Conservation (phyloP, 2,113 vertebrate genomes). For the Myotis davidii region DNA sequence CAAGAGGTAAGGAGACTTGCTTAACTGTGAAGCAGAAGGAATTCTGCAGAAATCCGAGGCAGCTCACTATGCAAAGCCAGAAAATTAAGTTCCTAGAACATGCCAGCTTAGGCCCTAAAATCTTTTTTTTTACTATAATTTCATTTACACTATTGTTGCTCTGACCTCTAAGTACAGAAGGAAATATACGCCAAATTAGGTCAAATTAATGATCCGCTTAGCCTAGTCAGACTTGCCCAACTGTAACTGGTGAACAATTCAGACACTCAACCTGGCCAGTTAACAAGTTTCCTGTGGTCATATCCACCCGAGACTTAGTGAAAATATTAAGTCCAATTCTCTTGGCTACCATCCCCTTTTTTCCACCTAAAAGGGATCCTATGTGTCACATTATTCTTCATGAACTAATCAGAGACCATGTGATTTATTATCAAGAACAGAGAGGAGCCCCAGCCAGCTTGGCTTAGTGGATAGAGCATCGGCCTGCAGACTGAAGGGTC, state of each 20-base stretch:
- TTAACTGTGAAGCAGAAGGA: not conserved
- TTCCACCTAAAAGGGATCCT: not conserved
- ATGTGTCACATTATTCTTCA: not conserved
- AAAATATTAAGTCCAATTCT: not conserved
- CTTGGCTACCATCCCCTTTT: not conserved
- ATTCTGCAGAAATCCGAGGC: not conserved
- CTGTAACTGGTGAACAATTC: not conserved
- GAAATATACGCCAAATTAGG: constrained; percentile 29
- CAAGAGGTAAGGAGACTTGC: not conserved
- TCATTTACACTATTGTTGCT: not conserved
- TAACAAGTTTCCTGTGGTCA: not conserved
- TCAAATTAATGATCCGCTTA: not conserved
- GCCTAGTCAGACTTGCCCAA: not conserved
- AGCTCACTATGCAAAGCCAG: not conserved
- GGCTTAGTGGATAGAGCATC: too few species aligned
- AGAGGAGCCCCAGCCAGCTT: not conserved
- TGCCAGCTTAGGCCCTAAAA: not conserved
- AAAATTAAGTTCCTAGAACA: constrained; percentile 33
- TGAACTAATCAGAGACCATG: not conserved
- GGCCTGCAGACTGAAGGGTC: too few species aligned
- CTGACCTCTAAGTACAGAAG: constrained; percentile 15
- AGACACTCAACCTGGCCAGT: not conserved
- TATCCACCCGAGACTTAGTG: not conserved
- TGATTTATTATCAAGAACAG: not conserved
- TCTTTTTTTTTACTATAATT: not conserved